A percentile compares a stretch with the other conserved stretches of the same genome.
Evolutionary conservation across 2,113 vertebrate genomes (phyloP).

Genomic region (Takifugu flavidus): DNA sequence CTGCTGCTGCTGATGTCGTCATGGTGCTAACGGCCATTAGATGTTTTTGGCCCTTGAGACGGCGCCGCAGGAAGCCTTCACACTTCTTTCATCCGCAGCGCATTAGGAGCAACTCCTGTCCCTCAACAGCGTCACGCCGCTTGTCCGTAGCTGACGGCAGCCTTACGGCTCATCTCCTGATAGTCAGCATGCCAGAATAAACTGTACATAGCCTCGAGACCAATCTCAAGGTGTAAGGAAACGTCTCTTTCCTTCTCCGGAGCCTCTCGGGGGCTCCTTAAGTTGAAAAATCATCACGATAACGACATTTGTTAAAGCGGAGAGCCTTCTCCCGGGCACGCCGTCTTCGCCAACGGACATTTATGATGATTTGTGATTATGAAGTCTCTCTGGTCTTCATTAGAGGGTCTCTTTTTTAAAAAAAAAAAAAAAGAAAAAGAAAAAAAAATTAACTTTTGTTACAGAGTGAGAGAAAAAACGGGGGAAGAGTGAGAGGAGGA

Average conservation of each 20-base stretch:
- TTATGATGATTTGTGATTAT: constrained; percentile 19
- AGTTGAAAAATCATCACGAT: no score
- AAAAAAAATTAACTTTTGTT: constrained; percentile 29
- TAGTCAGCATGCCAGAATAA: no score
- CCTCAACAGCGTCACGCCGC: no score
- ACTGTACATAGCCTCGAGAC: no score
- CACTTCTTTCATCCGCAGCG: background rate
- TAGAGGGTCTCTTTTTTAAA: constrained; percentile 28
- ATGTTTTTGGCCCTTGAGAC: background rate
- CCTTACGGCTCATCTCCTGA: no score
- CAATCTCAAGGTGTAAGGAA: no score
- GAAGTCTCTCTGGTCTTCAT: constrained; percentile 67
- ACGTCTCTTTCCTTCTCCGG: no score
- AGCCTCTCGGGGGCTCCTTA: no score
- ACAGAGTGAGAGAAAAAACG: constrained; percentile 1
- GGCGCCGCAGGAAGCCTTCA: background rate
- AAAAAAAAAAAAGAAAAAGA: background rate
- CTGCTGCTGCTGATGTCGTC: background rate
- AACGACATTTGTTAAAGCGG: background rate
- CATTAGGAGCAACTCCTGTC: no score
- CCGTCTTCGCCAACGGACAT: constrained; percentile 33
- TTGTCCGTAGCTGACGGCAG: no score
- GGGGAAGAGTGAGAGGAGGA: constrained; percentile 29
- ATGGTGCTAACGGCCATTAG: background rate
- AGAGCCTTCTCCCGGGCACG: background rate